Base-by-base conservation (phyloP, 2,888 invertebrate genomes). In the Chorisops tibialis region DNA sequence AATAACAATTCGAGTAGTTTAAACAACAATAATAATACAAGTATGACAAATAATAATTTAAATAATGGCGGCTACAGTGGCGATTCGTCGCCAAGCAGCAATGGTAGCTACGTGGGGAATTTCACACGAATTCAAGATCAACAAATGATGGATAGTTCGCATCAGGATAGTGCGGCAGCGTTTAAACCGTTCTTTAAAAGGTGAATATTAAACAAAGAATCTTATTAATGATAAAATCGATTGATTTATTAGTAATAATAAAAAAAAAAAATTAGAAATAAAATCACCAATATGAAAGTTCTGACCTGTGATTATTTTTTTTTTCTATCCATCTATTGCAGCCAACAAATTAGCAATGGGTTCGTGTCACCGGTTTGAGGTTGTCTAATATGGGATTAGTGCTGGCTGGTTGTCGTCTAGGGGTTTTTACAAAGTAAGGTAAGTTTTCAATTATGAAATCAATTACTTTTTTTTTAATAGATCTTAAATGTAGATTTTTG, bases 131-230 rank as follows among this genome's bases (percentile, higher is more conserved):
- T 72, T 39, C 72, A 70, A 54, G 74, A 74, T 12, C 77, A 74
- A 18, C 73, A 74, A 7, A 71, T 74, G 60, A 62, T 69, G 62
- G 65, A 63, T 18, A 65, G 60, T 63, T 76, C 76, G 64, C 79
- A 79, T 65, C 74, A 75, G 59, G 66, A 75, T 66, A 68, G 79
- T 68, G 63, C 56, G 4, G 85, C 90, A 59, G 90, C 91, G 73
- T 93, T 93, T 79, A 92, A 92, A 79, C 92, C 92, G 67, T 91
- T 92, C 79, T 92, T 92, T 79, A 93, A 93, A 82, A 91, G 91
- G 93, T 93, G 77, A 81, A 80, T 79, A 64, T 47, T 49, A 3
- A n/a, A 12, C n/a, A n/a, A n/a, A n/a, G n/a, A 2, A 7, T 39
- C 22, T 52, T 18, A 9, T 52, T 18, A n/a, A n/a, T 24, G 14